Base-by-base conservation (phyloP, 1,140 invertebrate species). In the Listronotus bonariensis region DNA sequence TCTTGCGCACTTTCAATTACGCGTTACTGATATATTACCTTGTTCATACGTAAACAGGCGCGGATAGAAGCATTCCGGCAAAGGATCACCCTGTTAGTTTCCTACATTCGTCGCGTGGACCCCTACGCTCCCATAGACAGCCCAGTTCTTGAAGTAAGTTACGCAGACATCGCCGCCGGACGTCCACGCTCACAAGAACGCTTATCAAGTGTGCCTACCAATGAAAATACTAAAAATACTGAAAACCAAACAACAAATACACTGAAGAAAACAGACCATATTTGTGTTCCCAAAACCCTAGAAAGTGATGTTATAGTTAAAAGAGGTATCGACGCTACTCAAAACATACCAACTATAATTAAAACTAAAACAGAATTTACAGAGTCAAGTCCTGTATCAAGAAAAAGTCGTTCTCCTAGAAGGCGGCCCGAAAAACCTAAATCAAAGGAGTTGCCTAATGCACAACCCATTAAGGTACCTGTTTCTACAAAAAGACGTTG, bases 31-130 rank as follows among this genome's bases (percentile, higher is more conserved):
- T 73, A 58, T 68, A 57, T 76, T 76, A 56, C 68, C 70, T 74
- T 76, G 71, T 75, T 77, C 55, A 82, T 84, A 84, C 82, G 83
- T 82, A 83, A 85, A 86, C 87, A 92, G 89, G 88, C 88, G 79
- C 80, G 81, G 79, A 82, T 86, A 79, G 86, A 87, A 79, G 82
- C 82, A 80, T 82, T 81, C 80, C 83, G 81, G 79, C 83, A 84
- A 79, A 85, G 85, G 78, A 87, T 86, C 81, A 85, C 85, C 81
- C 82, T 83, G 76, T 83, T 89, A 80, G 82, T 83, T 74, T 82
- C 84, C 78, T 82, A 86, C 74, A 88, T 90, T 81, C 86, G 86
- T 79, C 82, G 81, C 74, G 79, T 88, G 82, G 90, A 92, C 82
- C 89, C 90, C 72, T 85, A 88, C 85, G 56, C 76, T 77, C 74